phyloP scores from a whole-genome alignment of 2,113 vertebrate genomes.

The Embiotoca jacksoni region DNA sequence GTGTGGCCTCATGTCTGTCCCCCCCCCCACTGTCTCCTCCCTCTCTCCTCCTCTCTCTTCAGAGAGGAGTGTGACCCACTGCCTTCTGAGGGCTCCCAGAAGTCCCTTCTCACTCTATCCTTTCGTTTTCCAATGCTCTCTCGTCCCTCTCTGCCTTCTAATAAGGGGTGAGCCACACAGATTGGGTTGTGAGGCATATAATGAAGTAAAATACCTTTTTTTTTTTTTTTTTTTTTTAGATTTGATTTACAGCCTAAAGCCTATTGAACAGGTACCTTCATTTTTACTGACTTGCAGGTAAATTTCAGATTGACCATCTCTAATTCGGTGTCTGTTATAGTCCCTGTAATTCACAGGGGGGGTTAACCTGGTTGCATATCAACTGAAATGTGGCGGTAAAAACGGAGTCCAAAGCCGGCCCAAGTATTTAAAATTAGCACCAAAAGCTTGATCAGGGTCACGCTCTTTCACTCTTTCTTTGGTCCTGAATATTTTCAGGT shows the following conservation, averaged over 20 bases:
- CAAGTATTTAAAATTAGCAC: neutral
- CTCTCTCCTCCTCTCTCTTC: slow-evolving; percentile 83
- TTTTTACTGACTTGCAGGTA: too few species aligned
- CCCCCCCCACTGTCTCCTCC: slow-evolving; percentile 83
- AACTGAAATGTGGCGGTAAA: neutral
- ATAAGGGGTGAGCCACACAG: slow-evolving; percentile 91
- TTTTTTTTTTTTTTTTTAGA: neutral
- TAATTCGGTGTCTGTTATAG: too few species aligned
- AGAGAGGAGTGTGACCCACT: slow-evolving; percentile 89
- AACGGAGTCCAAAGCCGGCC: neutral
- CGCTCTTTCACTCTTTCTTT: too few species aligned
- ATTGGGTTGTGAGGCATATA: too few species aligned
- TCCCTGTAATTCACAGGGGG: too few species aligned
- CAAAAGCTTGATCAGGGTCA: neutral
- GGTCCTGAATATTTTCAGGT: neutral
- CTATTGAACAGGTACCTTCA: too few species aligned
- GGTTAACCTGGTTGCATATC: neutral
- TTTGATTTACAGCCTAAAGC: neutral
- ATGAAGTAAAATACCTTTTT: too few species aligned
- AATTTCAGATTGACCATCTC: too few species aligned
- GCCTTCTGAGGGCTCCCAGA: slow-evolving; percentile 89
- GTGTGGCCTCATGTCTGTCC: slow-evolving; percentile 65
- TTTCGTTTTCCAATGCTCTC: slow-evolving; percentile 94
- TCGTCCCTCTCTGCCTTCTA: slow-evolving; percentile 89
- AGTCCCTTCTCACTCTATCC: slow-evolving; percentile 91